A percentile compares a stretch with the other conserved stretches of the same genome.
Conservation (phyloP, 2,888 invertebrate genomes). For the Aphodius granarius region DNA sequence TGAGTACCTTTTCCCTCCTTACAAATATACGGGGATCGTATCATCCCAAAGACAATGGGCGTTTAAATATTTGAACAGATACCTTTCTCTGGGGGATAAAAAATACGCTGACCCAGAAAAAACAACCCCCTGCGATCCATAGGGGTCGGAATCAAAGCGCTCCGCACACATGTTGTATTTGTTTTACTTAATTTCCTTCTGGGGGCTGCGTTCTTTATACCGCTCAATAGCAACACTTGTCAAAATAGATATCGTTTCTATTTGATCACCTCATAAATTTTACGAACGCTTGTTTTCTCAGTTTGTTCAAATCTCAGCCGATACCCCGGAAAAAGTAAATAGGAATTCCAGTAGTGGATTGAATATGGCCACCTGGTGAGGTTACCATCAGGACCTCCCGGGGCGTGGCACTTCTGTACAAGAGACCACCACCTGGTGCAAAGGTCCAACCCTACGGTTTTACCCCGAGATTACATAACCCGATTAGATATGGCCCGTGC, state of each 20-base stretch:
- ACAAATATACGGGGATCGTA: neutral
- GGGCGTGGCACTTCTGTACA: neutral
- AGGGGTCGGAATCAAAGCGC: neutral
- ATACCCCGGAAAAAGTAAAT: neutral
- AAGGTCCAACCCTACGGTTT: neutral
- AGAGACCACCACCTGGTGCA: neutral
- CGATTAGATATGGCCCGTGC: neutral
- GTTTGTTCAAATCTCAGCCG: neutral
- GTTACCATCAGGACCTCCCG: neutral
- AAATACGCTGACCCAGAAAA: neutral
- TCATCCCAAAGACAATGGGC: neutral
- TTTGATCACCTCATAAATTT: neutral
- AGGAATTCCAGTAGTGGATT: neutral
- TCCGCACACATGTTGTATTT: neutral
- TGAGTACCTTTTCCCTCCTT: neutral
- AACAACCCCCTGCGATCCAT: neutral
- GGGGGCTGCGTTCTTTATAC: neutral
- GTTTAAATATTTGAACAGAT: neutral
- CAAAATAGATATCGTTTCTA: neutral
- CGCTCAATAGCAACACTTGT: neutral
- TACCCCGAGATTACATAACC: neutral
- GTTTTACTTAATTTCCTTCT: neutral
- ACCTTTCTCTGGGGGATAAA: neutral
- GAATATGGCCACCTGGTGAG: neutral
- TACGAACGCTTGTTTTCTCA: neutral